Evolutionary conservation across 2,797 vertebrate genomes (phyloP).

Genomic region (Chloroceryle inda): DNA sequence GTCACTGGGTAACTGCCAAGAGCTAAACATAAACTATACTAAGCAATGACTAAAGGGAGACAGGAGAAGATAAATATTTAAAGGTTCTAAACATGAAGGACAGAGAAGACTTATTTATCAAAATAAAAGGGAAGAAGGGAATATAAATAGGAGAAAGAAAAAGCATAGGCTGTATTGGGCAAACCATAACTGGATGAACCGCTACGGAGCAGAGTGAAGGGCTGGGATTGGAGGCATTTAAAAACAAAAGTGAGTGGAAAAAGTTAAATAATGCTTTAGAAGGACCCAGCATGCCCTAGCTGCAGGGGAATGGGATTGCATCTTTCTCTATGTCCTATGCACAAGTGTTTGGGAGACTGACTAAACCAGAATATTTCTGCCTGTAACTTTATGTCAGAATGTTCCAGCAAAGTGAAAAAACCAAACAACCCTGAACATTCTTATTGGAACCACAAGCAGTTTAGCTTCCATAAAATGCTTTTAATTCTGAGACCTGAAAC

Average conservation of each 20-base stretch:
- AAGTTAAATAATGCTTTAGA: not conserved
- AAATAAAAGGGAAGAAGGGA: slow-evolving; percentile 13
- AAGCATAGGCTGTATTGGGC: not conserved
- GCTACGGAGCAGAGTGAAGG: not conserved
- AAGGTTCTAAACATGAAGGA: slow-evolving; percentile 37
- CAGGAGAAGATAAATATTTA: slow-evolving; percentile 63
- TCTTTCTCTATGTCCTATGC: not conserved
- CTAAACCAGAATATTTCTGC: not conserved
- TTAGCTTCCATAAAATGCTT: not conserved
- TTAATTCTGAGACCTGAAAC: not conserved
- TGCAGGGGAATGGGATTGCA: not conserved
- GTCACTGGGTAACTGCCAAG: slow-evolving; percentile 22
- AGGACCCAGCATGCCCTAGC: not conserved
- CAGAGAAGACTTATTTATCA: slow-evolving; percentile 27
- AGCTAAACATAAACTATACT: slow-evolving; percentile 39
- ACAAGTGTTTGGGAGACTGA: not conserved
- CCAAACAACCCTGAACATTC: not conserved
- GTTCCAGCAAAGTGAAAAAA: not conserved
- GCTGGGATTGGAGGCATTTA: not conserved
- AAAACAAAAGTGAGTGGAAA: not conserved
- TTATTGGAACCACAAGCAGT: rapidly evolving
- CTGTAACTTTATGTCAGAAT: not conserved
- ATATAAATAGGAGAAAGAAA: slow-evolving; percentile 3
- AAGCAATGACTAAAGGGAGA: slow-evolving; percentile 16
- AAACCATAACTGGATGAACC: not conserved